A percentile compares a stretch with the other conserved stretches of the same genome.
Evolutionary conservation across 2,888 invertebrate species (phyloP).

Genomic region (Thereva nobilitata): DNA sequence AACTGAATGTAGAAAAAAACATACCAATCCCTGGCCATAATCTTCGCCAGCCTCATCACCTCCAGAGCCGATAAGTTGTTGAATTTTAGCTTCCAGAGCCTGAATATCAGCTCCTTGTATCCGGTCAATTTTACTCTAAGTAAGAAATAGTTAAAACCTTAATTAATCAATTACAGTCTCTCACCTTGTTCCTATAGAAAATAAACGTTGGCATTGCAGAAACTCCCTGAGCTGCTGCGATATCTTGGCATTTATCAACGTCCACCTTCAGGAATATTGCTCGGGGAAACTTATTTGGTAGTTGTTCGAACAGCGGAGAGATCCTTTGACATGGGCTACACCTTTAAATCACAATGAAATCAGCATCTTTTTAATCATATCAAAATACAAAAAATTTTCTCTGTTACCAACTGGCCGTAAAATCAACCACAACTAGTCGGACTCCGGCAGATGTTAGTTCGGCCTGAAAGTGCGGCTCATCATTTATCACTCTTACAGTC

Average conservation of each 20-base stretch:
- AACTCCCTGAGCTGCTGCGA: conserved; percentile 85
- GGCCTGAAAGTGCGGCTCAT: conserved; percentile 74
- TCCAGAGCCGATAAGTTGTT: conserved; percentile 73
- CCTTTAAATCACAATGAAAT: conserved; percentile 62
- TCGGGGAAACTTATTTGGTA: conserved; percentile 83
- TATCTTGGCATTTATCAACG: conserved; percentile 90
- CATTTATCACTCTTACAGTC: conserved; percentile 56
- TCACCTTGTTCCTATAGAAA: conserved; percentile 83
- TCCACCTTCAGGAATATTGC: conserved; percentile 89
- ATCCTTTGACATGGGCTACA: conserved; percentile 96
- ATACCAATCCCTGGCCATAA: conserved; percentile 60
- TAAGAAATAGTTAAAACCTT: conserved; percentile 42
- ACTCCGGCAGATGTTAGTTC: conserved; percentile 84
- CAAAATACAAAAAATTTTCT: not conserved
- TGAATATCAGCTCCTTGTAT: conserved; percentile 86
- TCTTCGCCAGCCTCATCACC: conserved; percentile 81
- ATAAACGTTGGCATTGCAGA: conserved; percentile 98
- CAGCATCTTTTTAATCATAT: not conserved
- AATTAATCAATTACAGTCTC: not conserved
- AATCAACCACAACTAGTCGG: conserved; percentile 91
- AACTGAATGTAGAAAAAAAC: not conserved
- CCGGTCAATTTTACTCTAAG: conserved; percentile 78
- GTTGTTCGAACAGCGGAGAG: conserved; percentile 87
- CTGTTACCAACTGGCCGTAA: conserved; percentile 85
- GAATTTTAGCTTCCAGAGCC: conserved; percentile 84